Evolutionary conservation across 2,113 vertebrate genomes (phyloP), one percentile per base, ranked within the genome.

Genomic region (Planiliza haematocheilus): DNA sequence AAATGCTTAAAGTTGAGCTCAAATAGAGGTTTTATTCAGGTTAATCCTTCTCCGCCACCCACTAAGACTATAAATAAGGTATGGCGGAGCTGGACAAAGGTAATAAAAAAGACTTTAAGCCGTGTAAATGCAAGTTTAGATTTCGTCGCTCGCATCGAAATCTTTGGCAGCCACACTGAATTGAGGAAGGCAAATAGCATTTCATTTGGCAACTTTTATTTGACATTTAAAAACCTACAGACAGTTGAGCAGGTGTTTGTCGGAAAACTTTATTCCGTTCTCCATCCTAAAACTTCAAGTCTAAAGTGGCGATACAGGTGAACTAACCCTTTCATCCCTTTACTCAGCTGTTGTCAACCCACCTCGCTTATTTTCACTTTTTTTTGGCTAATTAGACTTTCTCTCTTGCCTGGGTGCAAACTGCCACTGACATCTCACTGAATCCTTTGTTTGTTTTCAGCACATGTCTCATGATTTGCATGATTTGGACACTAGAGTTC

Each of bases 321-420:
- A 64, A 70, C 18, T 10, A 36, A 56, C 48, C 48, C 56, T 65
- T 50, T 79, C 57, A 66, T 55, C 37, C 55, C 61, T 24, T 52
- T 48, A 41, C 73, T 46, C 17, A 60, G 53, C 45, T 50, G 4
- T 1, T 11, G 36, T 49, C 45, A 41, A 10, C 71, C 74, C 74
- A 57, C 3, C 55, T 30, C 56, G 74, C 79, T 58, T 75, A 56
- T 36, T 63, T 18, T 43, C 43, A 20, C 24, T 68, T 56, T 56
- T 75, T 75, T 77, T 69, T 7, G 37, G 16, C 70, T 58, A 64
- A 84, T 84, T 68, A 62, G 43, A 34, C 58, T 48, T 24, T 42
- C 52, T 16, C 41, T 18, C 17, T 8, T 17, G 24, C 6, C 4
- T 55, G 65, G 11, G 55, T 68, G 3, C 48, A 39, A 51, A 13